A percentile compares a stretch with the other conserved stretches of the same genome.
Evolutionary conservation across 2,113 vertebrate genomes (phyloP).

Genomic region (Ginglymostoma cirratum): DNA sequence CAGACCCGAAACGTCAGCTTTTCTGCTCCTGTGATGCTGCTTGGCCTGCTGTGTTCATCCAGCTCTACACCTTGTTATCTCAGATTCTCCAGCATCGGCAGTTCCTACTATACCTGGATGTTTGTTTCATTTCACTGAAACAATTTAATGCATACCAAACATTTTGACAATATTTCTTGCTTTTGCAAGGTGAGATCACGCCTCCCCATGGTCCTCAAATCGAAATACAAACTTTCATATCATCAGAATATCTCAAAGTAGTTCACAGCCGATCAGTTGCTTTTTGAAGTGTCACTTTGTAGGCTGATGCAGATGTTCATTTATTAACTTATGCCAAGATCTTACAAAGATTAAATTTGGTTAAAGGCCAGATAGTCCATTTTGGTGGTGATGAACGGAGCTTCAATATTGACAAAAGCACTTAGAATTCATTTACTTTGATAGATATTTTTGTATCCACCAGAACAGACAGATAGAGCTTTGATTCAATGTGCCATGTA

Average conservation of each 20-base stretch:
- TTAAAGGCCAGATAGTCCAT: not conserved
- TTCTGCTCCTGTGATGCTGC: too few relatives aligned
- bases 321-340: not conserved
- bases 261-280: not conserved
- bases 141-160: not conserved
- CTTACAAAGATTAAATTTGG: not conserved
- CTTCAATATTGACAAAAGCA: not conserved
- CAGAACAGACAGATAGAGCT: not conserved
- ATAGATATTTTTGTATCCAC: not conserved
- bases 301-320: not conserved
- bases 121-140: not conserved
- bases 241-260: not conserved
- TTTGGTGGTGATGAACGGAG: not conserved
- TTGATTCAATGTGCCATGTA: not conserved
- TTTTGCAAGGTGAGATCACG: not conserved
- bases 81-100: too few relatives aligned
- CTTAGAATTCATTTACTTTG: not conserved
- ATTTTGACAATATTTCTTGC: not conserved
- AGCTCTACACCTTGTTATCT: too few relatives aligned
- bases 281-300: not conserved
- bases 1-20: too few relatives aligned
- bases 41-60: too few relatives aligned
- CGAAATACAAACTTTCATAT: not conserved
- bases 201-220: not conserved
- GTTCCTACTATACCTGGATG: not conserved